phyloP scores from a whole-genome alignment of 2,888 invertebrate species.

The Spodoptera littoralis region DNA sequence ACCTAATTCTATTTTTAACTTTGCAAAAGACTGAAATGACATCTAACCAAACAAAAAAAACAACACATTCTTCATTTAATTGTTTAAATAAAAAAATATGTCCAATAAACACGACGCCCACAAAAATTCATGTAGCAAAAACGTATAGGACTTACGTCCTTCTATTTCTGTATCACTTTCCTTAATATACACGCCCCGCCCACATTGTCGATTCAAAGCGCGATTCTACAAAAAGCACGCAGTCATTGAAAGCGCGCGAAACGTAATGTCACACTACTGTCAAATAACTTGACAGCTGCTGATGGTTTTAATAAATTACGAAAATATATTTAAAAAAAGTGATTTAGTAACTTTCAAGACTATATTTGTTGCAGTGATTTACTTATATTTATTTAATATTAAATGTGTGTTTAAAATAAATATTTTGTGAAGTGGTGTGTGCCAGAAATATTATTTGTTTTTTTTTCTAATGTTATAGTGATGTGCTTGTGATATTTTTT shows the following conservation, averaged over 20 bases:
- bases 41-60: no score
- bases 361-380: constrained; percentile 4
- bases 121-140: background rate
- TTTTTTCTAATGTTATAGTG: constrained; percentile 17
- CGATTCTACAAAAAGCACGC: constrained; percentile 19
- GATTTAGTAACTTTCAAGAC: no score
- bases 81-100: no score
- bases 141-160: constrained; percentile 9
- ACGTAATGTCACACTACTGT: constrained; percentile 45
- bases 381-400: background rate
- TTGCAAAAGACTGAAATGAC: no score
- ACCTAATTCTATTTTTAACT: no score
- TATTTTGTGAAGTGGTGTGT: background rate
- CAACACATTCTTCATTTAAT: no score
- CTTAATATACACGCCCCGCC: constrained; percentile 40
- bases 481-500: constrained; percentile 20
- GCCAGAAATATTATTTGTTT: background rate
- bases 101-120: background rate
- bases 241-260: constrained; percentile 55
- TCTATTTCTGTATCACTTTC: constrained; percentile 10
- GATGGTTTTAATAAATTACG: constrained; percentile 22
- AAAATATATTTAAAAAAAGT: no score
- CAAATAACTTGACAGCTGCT: constrained; percentile 46
- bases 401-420: background rate
- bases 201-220: constrained; percentile 11